Percentiles rank a stretch among this genome's conserved stretches.
Evolutionary conservation across 2,888 invertebrate genomes (phyloP).

Genomic region (Cantharis rufa): DNA sequence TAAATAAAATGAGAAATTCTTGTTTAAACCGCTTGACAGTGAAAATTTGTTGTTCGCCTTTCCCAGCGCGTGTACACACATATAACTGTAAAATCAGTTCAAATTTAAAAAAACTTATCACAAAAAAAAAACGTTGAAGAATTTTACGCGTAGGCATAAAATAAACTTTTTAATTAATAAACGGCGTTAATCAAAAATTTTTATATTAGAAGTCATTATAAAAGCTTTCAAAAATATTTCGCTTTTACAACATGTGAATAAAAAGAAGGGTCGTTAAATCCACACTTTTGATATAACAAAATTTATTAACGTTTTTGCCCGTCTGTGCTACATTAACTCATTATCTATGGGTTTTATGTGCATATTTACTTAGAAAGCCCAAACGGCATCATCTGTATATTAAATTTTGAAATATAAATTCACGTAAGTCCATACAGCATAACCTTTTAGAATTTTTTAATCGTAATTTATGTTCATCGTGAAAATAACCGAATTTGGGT

Average conservation of each 20-base stretch:
- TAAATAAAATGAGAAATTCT: conserved; percentile 4
- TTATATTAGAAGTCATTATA: not conserved
- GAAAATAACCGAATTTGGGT: not conserved
- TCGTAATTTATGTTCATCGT: not conserved
- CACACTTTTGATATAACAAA: not conserved
- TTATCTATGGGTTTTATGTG: not conserved
- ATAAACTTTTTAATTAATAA: not conserved
- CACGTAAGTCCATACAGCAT: not conserved
- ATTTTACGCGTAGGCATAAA: not conserved
- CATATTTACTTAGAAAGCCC: not conserved
- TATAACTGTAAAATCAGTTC: not conserved
- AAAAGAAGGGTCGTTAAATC: conserved; percentile 3
- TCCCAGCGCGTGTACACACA: not conserved
- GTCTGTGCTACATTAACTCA: conserved; percentile 2
- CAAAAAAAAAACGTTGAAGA: not conserved
- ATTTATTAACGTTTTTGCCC: not conserved
- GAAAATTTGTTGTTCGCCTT: conserved; percentile 1
- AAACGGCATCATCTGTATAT: not conserved
- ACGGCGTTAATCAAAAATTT: not conserved
- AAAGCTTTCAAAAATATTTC: not conserved
- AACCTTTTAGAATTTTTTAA: not conserved
- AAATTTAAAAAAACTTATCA: not conserved
- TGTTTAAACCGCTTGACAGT: conserved; percentile 4
- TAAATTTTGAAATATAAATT: not conserved
- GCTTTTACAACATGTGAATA: not conserved